Evolutionary conservation across 2,888 invertebrate species (phyloP).

Genomic region (Pemphredon lugubris): DNA sequence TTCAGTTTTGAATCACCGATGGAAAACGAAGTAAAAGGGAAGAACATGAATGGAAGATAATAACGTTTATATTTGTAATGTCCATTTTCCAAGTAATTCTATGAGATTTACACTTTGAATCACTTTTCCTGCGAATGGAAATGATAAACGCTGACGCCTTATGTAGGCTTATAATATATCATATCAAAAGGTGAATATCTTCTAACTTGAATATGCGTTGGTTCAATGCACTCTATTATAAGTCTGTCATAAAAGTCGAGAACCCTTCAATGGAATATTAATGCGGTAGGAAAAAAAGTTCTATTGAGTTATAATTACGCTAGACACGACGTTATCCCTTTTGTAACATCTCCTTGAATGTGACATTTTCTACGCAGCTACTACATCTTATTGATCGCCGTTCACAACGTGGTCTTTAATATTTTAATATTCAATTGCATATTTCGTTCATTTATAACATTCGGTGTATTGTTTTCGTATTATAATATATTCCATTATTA

Average conservation of each 20-base stretch:
- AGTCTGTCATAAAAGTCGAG: not conserved
- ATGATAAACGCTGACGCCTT: too few species aligned
- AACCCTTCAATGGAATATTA: not conserved
- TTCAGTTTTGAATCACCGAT: too few species aligned
- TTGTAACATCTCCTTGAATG: not conserved
- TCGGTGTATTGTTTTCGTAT: too few species aligned
- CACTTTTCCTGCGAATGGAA: too few species aligned
- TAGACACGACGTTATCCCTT: not conserved
- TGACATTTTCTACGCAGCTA: not conserved
- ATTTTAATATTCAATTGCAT: not conserved
- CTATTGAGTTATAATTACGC: not conserved
- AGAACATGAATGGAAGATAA: too few species aligned
- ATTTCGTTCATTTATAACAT: not conserved
- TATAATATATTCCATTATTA: not conserved
- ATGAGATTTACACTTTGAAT: too few species aligned
- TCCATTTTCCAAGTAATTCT: too few species aligned
- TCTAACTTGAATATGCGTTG: not conserved
- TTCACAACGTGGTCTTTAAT: not conserved
- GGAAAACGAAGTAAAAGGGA: too few species aligned
- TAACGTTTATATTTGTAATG: too few species aligned
- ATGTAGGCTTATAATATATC: too few species aligned
- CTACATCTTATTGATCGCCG: not conserved
- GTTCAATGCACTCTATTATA: not conserved
- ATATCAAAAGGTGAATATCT: too few species aligned
- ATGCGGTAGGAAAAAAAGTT: not conserved